These are phyloP conservation scores for Netelia fuscicornis DNA, from an alignment of 2,888 invertebrate genomes.

Conservation along the genomic window DNA sequence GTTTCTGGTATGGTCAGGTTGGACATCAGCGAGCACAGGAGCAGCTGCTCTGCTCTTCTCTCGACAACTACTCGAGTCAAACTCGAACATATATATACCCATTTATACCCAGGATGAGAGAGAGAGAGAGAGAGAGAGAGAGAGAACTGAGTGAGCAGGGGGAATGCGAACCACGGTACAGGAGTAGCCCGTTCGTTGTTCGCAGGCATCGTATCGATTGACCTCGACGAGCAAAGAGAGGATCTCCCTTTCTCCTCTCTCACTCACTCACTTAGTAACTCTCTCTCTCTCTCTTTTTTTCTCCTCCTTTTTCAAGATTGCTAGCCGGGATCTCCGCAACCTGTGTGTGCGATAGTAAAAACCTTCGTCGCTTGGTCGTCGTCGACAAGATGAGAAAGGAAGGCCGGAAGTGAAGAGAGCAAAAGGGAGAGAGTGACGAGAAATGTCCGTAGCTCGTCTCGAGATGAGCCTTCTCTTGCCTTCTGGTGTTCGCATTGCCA, in stretches of 20 bases:
- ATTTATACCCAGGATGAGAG: neutral
- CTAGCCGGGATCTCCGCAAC: constrained; percentile 60
- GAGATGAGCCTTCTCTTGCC: constrained; percentile 60
- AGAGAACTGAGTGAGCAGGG: neutral
- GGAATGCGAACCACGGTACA: constrained; percentile 42
- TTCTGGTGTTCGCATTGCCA: constrained; percentile 33
- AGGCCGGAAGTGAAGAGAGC: constrained; percentile 54
- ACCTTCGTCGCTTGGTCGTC: constrained; percentile 36
- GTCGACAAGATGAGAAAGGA: constrained; percentile 44
- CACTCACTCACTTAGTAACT: constrained; percentile 7
- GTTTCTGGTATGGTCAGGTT: constrained; percentile 22
- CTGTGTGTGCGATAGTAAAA: constrained; percentile 56
- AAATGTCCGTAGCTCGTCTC: constrained; percentile 55
- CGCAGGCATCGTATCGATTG: constrained; percentile 74
- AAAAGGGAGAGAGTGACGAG: constrained; percentile 15
- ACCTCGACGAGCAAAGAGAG: constrained; percentile 71
- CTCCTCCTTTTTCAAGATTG: constrained; percentile 32
- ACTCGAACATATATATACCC: neutral
- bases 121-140: too few species aligned
- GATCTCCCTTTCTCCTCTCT: constrained; percentile 41
- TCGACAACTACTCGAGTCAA: constrained; percentile 41
- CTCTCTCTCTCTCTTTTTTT: constrained; percentile 33
- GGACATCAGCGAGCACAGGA: constrained; percentile 29
- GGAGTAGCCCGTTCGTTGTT: constrained; percentile 68
- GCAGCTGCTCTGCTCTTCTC: constrained; percentile 30